These are phyloP conservation scores for Crocodylus rhombifer DNA, from an alignment of 2,797 vertebrate species.

Conservation along the genomic window DNA sequence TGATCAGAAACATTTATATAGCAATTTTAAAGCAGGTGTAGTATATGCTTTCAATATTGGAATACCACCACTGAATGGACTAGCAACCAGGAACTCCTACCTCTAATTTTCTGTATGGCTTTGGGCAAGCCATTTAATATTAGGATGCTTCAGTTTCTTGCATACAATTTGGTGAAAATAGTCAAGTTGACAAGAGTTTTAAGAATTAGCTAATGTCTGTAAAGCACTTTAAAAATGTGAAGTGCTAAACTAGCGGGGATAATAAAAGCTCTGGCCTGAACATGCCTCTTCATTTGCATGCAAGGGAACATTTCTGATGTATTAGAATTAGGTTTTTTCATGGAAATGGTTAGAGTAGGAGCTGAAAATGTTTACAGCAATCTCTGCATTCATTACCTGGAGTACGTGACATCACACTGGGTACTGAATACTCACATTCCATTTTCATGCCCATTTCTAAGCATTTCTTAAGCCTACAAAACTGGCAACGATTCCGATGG, in stretches of 20 bases:
- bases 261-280: neutral
- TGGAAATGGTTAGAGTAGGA: neutral
- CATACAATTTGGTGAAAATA: neutral
- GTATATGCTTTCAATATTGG: neutral
- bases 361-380: neutral
- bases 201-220: neutral
- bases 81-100: neutral
- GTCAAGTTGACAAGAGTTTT: neutral
- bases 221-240: neutral
- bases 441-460: conserved; percentile 99
- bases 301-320: neutral
- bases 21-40: neutral
- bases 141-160: neutral
- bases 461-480: conserved; percentile 96
- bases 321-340: neutral
- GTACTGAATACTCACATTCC: conserved; percentile 90
- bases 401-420: neutral
- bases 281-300: neutral
- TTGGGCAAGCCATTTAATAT: neutral
- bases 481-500: conserved; percentile 98
- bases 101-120: neutral
- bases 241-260: neutral
- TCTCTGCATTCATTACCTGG: neutral
- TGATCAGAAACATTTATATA: neutral
- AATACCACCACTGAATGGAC: neutral